Base-by-base conservation (phyloP, 2,113 vertebrate genomes). In the Megaleporinus macrocephalus region DNA sequence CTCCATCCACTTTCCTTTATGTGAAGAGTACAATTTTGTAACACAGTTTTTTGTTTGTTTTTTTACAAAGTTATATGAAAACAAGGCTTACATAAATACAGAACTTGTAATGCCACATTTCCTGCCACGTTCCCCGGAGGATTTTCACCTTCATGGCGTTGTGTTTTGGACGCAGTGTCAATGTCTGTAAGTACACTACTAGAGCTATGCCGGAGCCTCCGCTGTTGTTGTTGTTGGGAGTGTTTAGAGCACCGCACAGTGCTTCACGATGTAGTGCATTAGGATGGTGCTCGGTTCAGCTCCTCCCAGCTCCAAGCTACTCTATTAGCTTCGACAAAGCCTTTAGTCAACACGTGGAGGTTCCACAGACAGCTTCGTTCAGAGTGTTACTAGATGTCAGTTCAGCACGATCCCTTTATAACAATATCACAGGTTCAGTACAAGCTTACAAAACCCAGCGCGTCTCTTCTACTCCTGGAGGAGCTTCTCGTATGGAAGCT, bases 1-100 rank as follows among this genome's bases (percentile, higher is more conserved):
- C 83, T 30, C 49, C 27, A 11, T 22, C n/a, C 86, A 82, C 86
- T 89, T 89, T 87, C 88, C 77, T 82, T 87, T 87, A 89, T 88
- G 86, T 87, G 69, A 91, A 87, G 88, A 91, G 88, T 92, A 93
- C 87, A 74, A 93, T 88, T 90, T 91, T 89, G 89, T 90, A 92
- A 93, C 91, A 92, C 73, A 87, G 78, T 91, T 41, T 41, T 41
- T 41, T 68, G 20, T 41, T 66, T 33, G 5, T n/a, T 41, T 70
- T 83, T 73, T 92, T 90, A 94, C 90, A 95, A 84, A 84, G 70
- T 78, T 83, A 74, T 87, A 70, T 84, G 90, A 88, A 93, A 92
- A 90, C 78, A 90, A 92, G 89, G 90, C 87, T 86, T 27, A 16
- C 87, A 89, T 61, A 81, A 75, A 72, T 85, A 86, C 89, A 49